phyloP scores from a whole-genome alignment of 2,113 vertebrate genomes.

The Tringa solitaria region DNA sequence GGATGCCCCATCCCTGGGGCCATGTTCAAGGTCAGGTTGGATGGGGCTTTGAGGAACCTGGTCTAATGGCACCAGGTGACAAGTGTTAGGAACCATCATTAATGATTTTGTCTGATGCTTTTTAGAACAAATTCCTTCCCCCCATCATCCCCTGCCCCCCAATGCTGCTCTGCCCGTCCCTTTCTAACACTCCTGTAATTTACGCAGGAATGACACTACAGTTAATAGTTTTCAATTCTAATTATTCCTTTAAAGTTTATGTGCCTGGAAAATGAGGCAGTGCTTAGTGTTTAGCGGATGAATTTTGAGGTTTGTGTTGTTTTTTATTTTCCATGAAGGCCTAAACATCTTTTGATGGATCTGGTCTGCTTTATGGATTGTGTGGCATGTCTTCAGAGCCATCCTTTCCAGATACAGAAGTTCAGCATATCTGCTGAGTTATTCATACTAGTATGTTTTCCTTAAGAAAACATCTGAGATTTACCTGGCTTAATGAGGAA shows the following conservation, averaged over 20 bases:
- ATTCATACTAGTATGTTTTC: neutral
- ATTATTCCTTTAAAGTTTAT: neutral
- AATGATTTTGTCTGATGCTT: neutral
- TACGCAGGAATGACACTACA: neutral
- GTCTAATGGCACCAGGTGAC: neutral
- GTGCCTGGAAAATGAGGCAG: neutral
- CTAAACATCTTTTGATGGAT: neutral
- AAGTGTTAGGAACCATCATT: neutral
- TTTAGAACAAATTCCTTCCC: neutral
- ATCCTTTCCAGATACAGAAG: neutral
- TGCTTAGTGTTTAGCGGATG: neutral
- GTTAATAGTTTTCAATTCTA: neutral
- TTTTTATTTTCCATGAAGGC: neutral
- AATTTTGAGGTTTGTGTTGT: neutral
- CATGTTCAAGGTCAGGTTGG: neutral
- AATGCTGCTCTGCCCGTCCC: neutral
- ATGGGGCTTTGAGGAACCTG: neutral
- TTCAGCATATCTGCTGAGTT: neutral
- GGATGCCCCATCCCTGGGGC: neutral
- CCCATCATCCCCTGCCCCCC: rapidly evolving
- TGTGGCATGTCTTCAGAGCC: neutral
- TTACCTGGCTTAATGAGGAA: neutral
- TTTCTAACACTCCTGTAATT: neutral
- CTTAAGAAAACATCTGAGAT: neutral
- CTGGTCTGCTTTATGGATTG: neutral